Base-by-base conservation (phyloP, 37 sponge, comb jelly and placozoan genomes). In the Cliona cf. orientalis region DNA sequence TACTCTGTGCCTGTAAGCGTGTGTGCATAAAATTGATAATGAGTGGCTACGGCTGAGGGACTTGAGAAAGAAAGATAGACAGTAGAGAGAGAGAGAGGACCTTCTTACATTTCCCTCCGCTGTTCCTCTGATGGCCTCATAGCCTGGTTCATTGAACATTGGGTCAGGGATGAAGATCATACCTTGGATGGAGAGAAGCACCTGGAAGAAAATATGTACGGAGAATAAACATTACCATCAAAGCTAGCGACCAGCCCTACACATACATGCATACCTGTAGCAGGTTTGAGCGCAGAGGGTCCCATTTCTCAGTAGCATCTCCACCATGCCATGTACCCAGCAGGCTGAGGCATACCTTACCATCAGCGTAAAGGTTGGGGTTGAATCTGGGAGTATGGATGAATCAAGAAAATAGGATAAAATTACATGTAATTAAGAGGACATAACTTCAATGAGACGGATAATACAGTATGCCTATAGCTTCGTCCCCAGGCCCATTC, bases 271-370 rank as follows among this genome's bases (percentile, higher is more conserved):
- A 34, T 29, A 94, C 88, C 74, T 96, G 93, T 37, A 74, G 43
- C 58, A 96, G 75, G 38, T 59, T 84, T 11, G 96, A 92, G 0
- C 46, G 63, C 41, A 72, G 42, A 0, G 97, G 93, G 74, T 96
- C 80, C 97, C 97, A 96, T 68, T 96, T 96, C 71, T 96, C 93
- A 43, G 88, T 84, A 14, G 91, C 80, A 65, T 96, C 97, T 31
- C 95, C 95, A 0, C 97, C 97, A 72, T 94, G 95, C 92, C 95
- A 97, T 3, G 97, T 97, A 19, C 97, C 97, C 42, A 97, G 89
- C 28, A 97, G 80, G 73, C 95, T 94, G 33, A 97, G 83, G 82
- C 97, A 97, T 61, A 97, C 96, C 76, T 96, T 96, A 25, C 97
- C 97, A 88, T 96, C 97, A 29, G 91, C 87, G 67, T 96, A 96